Evolutionary conservation across 2,113 vertebrate genomes (phyloP).

Genomic region (Plestiodon gilberti): DNA sequence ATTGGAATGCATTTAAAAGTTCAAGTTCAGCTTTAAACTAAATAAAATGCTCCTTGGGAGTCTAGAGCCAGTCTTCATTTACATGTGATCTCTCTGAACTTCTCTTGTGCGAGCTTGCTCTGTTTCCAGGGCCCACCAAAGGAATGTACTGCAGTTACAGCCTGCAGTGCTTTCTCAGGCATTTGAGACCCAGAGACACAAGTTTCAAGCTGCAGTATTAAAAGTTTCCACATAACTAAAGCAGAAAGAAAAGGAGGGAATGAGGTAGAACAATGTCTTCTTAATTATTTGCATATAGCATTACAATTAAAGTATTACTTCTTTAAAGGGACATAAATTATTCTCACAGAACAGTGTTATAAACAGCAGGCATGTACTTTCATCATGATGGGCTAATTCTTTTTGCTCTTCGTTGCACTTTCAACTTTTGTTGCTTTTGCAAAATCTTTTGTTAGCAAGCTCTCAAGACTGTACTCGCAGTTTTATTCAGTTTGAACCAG

Average conservation of each 20-base stretch:
- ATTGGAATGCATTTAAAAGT: conserved; percentile 64
- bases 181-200: conserved; percentile 68
- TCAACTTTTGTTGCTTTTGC: conserved; percentile 66
- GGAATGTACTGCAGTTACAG: conserved; percentile 79
- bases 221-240: conserved; percentile 73
- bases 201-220: conserved; percentile 68
- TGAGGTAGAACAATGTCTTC: conserved; percentile 66
- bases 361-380: conserved; percentile 67
- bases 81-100: conserved; percentile 77
- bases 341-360: conserved; percentile 64
- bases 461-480: conserved; percentile 61
- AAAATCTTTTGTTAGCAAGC: conserved; percentile 59
- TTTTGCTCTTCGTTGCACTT: conserved; percentile 69
- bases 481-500: conserved; percentile 70
- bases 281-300: conserved; percentile 71
- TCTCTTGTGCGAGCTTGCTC: conserved; percentile 64
- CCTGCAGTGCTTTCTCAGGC: conserved; percentile 77
- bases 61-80: conserved; percentile 76
- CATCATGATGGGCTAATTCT: conserved; percentile 57
- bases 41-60: conserved; percentile 73
- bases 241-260: conserved; percentile 58
- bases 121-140: conserved; percentile 78
- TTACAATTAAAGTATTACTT: conserved; percentile 70
- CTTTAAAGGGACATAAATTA: conserved; percentile 71
- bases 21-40: conserved; percentile 80